A percentile compares a stretch with the other conserved stretches of the same genome.
Conservation (phyloP, 2,113 vertebrate species). For the Pygoscelis antarcticus region DNA sequence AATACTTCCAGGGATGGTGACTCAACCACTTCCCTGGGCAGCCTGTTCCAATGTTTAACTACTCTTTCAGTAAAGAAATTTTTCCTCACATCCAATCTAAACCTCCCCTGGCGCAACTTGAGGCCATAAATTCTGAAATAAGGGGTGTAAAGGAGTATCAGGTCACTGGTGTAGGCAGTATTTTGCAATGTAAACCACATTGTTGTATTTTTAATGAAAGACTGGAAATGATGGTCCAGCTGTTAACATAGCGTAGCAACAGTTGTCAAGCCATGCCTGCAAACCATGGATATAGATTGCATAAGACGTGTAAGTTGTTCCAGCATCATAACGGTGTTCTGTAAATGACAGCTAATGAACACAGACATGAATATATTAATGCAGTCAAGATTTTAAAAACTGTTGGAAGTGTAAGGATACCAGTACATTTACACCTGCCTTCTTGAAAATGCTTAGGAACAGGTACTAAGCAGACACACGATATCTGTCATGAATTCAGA, state of each 20-base stretch:
- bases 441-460: not conserved
- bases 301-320: not conserved
- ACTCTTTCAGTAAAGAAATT: too few relatives aligned
- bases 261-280: not conserved
- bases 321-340: rapidly evolving
- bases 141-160: not conserved
- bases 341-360: not conserved
- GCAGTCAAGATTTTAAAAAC: not conserved
- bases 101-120: too few relatives aligned
- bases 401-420: not conserved
- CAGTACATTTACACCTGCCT: not conserved
- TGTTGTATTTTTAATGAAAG: not conserved
- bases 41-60: too few relatives aligned
- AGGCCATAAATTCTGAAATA: not conserved
- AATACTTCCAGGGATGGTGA: too few relatives aligned
- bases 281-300: not conserved
- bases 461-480: not conserved
- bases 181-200: not conserved
- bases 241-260: not conserved
- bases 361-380: not conserved
- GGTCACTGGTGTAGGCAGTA: not conserved
- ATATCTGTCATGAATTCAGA: not conserved
- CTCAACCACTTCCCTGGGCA: too few relatives aligned
- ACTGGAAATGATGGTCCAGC: not conserved
- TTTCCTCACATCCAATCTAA: too few relatives aligned